These are phyloP conservation scores for Meriones psammophilus DNA, from an alignment of 2,797 vertebrate genomes.

Conservation along the genomic window DNA sequence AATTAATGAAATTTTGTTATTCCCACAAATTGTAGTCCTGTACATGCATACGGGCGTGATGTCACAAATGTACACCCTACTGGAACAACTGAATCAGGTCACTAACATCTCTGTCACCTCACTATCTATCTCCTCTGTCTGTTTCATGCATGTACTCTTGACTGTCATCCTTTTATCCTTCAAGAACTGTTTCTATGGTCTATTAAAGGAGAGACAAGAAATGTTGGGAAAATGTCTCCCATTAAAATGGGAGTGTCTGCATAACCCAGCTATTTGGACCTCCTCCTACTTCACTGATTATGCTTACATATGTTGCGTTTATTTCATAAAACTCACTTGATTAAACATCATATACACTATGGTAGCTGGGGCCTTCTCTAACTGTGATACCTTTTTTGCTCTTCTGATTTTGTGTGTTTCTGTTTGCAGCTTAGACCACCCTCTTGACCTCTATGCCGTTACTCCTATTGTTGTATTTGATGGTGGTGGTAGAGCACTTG, in stretches of 20 bases:
- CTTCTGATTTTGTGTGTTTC: not conserved
- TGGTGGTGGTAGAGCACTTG: not conserved
- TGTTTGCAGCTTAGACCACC: not conserved
- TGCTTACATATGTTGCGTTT: not conserved
- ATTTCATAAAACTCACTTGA: not conserved
- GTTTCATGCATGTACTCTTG: not conserved
- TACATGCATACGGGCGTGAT: not conserved
- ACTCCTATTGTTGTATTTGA: not conserved
- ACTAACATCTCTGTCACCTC: not conserved
- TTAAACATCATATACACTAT: not conserved
- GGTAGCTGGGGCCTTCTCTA: not conserved
- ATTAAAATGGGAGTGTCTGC: not conserved
- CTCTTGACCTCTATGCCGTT: not conserved
- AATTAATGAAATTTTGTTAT: not conserved
- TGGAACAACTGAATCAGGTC: not conserved
- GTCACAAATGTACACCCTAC: no score
- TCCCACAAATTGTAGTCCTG: not conserved
- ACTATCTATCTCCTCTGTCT: not conserved
- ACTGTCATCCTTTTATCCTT: no score
- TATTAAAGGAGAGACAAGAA: not conserved
- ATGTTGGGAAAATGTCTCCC: not conserved
- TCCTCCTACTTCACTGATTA: not conserved
- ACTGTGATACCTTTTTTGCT: not conserved
- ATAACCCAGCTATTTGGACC: not conserved
- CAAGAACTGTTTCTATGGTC: not conserved